Evolutionary conservation across 2,888 invertebrate species (phyloP).

Genomic region (Acleris literana): DNA sequence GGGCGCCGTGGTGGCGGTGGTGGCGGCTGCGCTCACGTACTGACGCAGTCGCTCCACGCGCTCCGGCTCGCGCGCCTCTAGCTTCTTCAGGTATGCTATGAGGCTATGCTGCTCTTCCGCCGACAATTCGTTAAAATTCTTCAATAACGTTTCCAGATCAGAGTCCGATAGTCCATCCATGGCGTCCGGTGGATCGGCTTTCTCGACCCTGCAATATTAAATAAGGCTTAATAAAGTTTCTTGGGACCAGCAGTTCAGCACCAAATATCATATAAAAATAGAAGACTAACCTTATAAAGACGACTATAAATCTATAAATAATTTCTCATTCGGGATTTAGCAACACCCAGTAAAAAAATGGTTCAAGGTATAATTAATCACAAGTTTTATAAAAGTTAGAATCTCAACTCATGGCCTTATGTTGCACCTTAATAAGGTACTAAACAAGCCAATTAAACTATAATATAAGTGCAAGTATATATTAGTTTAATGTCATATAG

Average conservation of each 20-base stretch:
- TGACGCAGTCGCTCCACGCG: constrained; percentile 90
- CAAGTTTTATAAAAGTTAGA: too few species aligned
- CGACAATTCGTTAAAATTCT: constrained; percentile 90
- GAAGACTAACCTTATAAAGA: too few species aligned
- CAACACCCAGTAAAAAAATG: too few species aligned
- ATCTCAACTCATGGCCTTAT: too few species aligned
- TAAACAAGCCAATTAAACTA: too few species aligned
- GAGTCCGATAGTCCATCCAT: constrained; percentile 92
- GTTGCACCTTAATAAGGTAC: too few species aligned
- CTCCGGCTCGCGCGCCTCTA: constrained; percentile 89
- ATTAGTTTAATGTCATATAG: too few species aligned
- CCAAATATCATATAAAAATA: not conserved
- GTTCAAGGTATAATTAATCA: too few species aligned
- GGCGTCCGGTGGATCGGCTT: constrained; percentile 66
- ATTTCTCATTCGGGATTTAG: too few species aligned
- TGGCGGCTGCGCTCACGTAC: constrained; percentile 85
- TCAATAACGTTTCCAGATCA: constrained; percentile 90
- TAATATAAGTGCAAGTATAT: too few species aligned
- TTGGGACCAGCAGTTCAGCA: too few species aligned
- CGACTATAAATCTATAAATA: too few species aligned
- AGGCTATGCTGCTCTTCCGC: constrained; percentile 92
- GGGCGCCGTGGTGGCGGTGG: constrained; percentile 34
- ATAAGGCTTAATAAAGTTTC: not conserved
- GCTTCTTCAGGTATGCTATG: constrained; percentile 91
- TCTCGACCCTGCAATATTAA: constrained; percentile 50